Base-by-base conservation (phyloP, 2,797 vertebrate genomes). In the Argya squamiceps region DNA sequence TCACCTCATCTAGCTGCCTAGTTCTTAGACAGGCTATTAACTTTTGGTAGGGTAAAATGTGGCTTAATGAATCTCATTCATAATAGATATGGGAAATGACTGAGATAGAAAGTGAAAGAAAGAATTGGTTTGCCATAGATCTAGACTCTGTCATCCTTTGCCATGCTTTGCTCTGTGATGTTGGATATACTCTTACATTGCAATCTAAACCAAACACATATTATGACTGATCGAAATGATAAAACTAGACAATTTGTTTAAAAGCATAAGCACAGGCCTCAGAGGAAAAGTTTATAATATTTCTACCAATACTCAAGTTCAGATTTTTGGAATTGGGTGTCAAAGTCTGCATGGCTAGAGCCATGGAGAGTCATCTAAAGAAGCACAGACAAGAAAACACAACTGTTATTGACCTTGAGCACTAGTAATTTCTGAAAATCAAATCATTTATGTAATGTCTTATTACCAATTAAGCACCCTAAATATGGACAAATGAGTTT, bases 11-110 rank as follows among this genome's bases (percentile, higher is more conserved):
- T 10, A 75, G 27, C 12, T 56, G 41, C 15, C 24, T 27, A 15
- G 47, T 19, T 69, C 47, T 92, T 27, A 78, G 53, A 43, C 17
- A 78, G 11, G 22, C 5, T 81, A 9, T 16, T 56, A 56, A 75
- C 16, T 47, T 85, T 37, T 32, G 32, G 32, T 11, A 83, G 3
- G 6, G 13, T 43, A 75, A 84, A 75, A 75, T 58, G 3, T 36
- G 15, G 7, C 27, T 58, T 46, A 84, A 63, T 8, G 0, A 92
- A 23, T 46, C 22, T 9, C 34, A 36, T 13, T 43, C 15, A 19
- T 14, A 62, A 62, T 2, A 29, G 24, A 27, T 8, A 26, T 2
- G 10, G 41, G n/a, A 56, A 74, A 53, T 2, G 1, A 37, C 0
- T 41, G 43, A 39, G 22, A 69, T 4, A 46, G 12, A 50, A 71